Evolutionary conservation across 2,888 invertebrate genomes (phyloP), one percentile per base, ranked within the genome.

Genomic region (Sesia apiformis): DNA sequence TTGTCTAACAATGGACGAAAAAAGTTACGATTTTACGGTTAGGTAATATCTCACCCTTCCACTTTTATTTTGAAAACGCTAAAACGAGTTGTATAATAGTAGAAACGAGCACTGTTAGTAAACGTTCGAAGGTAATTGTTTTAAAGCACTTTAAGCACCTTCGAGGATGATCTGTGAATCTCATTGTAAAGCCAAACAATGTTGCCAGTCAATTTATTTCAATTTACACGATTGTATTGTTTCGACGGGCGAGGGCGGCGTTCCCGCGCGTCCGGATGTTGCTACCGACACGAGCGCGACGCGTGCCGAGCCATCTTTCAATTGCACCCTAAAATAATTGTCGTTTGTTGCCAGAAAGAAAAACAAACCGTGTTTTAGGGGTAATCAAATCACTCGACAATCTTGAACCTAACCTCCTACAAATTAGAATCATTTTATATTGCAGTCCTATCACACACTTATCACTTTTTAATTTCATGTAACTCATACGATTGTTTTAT

Each of bases 181-280:
- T 69, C 70, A 73, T 73, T 72, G 68, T 75, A 63, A 23, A 69
- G 62, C 66, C 65, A 73, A 81, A 81, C 78, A 83, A 81, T 76
- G 72, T 67, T 70, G 75, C 75, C 72, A 78, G 72, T 84, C 85
- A 85, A 89, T 89, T 88, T 87, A 89, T 89, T 86, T 89, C 87
- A 89, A 89, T 89, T 89, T 87, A 85, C 84, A 74, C 70, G 74
- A 79, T 73, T 62, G 78, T 71, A 84, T 87, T 89, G 87, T 88
- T 60, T 60, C 69, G 78, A 67, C 64, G 70, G 69, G 78, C 63
- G 76, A 74, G 77, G 80, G 84, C 73, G 74, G 76, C 78, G 76
- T 74, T 75, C 77, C 74, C 76, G 79, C 68, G 76, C 81, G 81
- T 86, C 87, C 89, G 82, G 81, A 56, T 72, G 72, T 61, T 62